A percentile compares a stretch with the other conserved stretches of the same genome.
Conservation (phyloP, 1,140 invertebrate genomes). For the Drosophila neocordata region DNA sequence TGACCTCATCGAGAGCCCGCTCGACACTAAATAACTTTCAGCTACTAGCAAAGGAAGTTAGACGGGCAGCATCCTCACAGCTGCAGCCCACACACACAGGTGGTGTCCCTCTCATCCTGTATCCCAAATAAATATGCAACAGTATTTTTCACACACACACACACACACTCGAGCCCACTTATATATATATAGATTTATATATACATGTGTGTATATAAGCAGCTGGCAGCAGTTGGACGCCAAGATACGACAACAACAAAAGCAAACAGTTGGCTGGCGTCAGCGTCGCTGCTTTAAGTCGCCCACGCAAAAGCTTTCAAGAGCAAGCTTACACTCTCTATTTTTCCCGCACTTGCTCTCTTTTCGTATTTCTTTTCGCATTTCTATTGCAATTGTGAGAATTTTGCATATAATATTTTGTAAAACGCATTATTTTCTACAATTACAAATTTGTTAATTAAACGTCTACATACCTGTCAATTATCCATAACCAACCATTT, state of each 20-base stretch:
- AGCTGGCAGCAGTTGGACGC: slow-evolving; percentile 42
- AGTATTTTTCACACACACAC: slow-evolving; percentile 44
- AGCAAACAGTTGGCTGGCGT: slow-evolving; percentile 70
- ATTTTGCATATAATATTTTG: neutral
- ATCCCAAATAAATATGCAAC: slow-evolving; percentile 71
- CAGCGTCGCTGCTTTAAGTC: slow-evolving; percentile 61
- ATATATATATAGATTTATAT: too few relatives aligned
- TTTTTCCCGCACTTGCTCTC: slow-evolving; percentile 16
- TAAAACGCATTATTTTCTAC: slow-evolving; percentile 8
- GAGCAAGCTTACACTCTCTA: slow-evolving; percentile 26
- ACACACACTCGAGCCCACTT: neutral
- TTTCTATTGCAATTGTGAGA: neutral
- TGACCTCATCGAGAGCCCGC: slow-evolving; percentile 63
- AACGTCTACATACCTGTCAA: slow-evolving; percentile 17
- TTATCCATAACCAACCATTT: slow-evolving; percentile 4
- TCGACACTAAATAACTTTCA: slow-evolving; percentile 56
- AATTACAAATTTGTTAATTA: slow-evolving; percentile 8
- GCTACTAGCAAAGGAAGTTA: slow-evolving; percentile 19
- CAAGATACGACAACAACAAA: slow-evolving; percentile 52
- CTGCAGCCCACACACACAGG: slow-evolving; percentile 43
- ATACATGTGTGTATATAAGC: slow-evolving; percentile 17
- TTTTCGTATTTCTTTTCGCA: slow-evolving; percentile 29
- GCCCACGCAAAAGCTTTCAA: slow-evolving; percentile 70
- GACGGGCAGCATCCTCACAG: slow-evolving; percentile 48
- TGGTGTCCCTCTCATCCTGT: slow-evolving; percentile 46